A percentile compares a stretch with the other conserved stretches of the same genome.
These are phyloP conservation scores for Gymnorhina tibicen DNA, from an alignment of 2,113 vertebrate genomes.

Conservation along the genomic window DNA sequence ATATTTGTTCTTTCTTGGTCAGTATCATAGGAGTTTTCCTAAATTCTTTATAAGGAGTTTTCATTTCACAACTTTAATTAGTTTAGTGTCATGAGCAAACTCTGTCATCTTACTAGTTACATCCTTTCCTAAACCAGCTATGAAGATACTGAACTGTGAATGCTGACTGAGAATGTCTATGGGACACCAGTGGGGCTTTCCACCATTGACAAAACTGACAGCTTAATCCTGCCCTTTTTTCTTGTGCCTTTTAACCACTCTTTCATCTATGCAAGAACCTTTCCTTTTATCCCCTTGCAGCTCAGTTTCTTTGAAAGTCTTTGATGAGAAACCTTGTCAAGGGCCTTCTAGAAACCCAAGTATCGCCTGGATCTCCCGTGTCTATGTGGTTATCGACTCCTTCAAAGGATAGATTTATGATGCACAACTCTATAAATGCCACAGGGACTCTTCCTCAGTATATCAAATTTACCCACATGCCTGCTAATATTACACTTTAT, in stretches of 20 bases:
- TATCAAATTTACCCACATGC: conserved; percentile 5
- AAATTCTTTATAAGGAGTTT: background rate
- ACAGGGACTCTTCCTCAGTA: background rate
- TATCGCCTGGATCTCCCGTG: background rate
- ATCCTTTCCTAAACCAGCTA: background rate
- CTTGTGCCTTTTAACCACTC: conserved; percentile 3
- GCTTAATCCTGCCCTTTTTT: conserved; percentile 27
- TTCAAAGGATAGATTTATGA: conserved; percentile 32
- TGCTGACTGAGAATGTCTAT: background rate
- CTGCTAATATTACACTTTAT: background rate
- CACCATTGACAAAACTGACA: background rate
- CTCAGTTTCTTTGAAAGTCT: conserved; percentile 14
- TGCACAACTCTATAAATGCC: background rate
- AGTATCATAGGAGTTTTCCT: background rate
- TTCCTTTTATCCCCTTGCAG: conserved; percentile 2
- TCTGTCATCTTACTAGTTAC: background rate
- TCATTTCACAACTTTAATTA: background rate
- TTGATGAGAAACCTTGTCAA: conserved; percentile 41
- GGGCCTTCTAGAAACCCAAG: conserved; percentile 3
- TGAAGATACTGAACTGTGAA: background rate
- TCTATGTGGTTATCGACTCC: background rate
- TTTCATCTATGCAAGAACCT: conserved; percentile 33
- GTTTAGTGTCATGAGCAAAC: background rate
- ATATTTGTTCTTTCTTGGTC: background rate
- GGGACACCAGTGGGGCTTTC: background rate